Evolutionary conservation across 2,113 vertebrate genomes (phyloP).

Genomic region (Myanophis thanlyinensis): DNA sequence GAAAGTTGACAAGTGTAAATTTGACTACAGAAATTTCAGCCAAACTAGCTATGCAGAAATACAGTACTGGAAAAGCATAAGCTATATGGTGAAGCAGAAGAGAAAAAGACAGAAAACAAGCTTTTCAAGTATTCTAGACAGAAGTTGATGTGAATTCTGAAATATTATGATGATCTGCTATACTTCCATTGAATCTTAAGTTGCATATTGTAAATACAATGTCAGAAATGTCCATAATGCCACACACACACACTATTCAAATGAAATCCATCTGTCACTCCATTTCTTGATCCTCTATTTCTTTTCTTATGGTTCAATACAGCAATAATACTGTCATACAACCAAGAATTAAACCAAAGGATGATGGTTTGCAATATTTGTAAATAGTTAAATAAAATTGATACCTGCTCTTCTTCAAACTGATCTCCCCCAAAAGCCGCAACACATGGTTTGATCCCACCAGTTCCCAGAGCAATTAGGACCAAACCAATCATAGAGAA

Average conservation of each 20-base stretch:
- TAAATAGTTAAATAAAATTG: background rate
- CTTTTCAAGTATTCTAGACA: background rate
- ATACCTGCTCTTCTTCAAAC: constrained; percentile 87
- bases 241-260: background rate
- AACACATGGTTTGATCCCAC: constrained; percentile 97
- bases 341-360: background rate
- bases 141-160: background rate
- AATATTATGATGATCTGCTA: background rate
- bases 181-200: background rate
- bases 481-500: constrained; percentile 84
- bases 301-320: background rate
- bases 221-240: background rate
- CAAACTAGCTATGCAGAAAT: background rate
- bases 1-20: background rate
- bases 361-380: background rate
- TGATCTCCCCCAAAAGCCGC: constrained; percentile 96
- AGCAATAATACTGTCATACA: background rate
- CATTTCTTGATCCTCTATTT: background rate
- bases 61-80: background rate
- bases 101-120: background rate
- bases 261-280: background rate
- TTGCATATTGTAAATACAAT: background rate
- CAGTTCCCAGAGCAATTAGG: constrained; percentile 91
- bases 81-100: background rate
- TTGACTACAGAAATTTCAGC: background rate